Percentiles rank a stretch among this genome's conserved stretches.
Conservation (phyloP, 2,113 vertebrate genomes). For the Charina bottae region DNA sequence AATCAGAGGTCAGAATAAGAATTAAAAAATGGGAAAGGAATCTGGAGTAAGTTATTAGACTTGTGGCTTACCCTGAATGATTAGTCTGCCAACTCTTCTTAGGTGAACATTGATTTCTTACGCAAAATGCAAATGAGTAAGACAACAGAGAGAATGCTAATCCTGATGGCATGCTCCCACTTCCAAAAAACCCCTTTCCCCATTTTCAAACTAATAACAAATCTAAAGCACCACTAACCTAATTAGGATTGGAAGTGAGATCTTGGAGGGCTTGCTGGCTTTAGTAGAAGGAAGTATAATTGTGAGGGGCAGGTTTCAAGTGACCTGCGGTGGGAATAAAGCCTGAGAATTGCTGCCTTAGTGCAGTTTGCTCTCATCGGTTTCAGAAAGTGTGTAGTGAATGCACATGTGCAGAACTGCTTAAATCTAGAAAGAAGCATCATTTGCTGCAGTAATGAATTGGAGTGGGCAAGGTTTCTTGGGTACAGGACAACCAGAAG, state of each 20-base stretch:
- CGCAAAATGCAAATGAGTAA: background rate
- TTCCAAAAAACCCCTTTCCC: background rate
- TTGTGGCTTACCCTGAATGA: background rate
- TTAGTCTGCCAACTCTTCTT: background rate
- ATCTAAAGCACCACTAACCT: background rate
- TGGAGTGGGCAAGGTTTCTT: background rate
- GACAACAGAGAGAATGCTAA: background rate
- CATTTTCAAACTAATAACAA: background rate
- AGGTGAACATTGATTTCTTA: background rate
- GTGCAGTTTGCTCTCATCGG: too few species aligned
- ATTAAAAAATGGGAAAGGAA: background rate
- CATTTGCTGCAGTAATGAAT: background rate
- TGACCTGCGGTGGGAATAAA: background rate
- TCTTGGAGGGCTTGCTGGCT: background rate
- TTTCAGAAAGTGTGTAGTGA: background rate
- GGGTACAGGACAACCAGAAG: background rate
- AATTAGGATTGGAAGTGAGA: background rate
- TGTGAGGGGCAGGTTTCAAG: background rate
- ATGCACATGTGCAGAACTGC: background rate
- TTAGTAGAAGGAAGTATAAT: background rate
- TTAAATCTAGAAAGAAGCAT: background rate
- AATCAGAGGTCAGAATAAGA: background rate
- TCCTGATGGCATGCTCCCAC: background rate
- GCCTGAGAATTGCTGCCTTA: background rate
- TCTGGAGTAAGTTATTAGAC: too few species aligned